Evolutionary conservation across 2,888 invertebrate species (phyloP).

Genomic region (Girardia tigrina): DNA sequence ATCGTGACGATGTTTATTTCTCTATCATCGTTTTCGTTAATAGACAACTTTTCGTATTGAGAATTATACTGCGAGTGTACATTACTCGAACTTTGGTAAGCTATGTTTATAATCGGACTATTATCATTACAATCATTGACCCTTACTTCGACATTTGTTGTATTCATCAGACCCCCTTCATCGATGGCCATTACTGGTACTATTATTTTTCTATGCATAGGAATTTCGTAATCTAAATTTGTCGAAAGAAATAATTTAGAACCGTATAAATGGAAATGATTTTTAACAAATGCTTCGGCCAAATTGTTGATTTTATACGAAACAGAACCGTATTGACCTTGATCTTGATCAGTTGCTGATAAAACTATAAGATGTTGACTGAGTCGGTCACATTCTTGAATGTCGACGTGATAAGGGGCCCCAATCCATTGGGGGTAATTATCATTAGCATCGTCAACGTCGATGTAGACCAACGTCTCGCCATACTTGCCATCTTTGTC

Average conservation of each 20-base stretch:
- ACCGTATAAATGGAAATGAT: conserved; percentile 29
- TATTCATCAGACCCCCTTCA: conserved; percentile 28
- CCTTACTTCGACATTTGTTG: conserved; percentile 24
- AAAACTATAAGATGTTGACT: conserved; percentile 21
- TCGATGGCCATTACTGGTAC: conserved; percentile 28
- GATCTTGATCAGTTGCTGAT: conserved; percentile 26
- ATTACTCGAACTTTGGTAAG: not conserved
- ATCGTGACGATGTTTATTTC: conserved; percentile 5
- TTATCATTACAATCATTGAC: conserved; percentile 33
- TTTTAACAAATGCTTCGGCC: not conserved
- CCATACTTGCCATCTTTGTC: conserved; percentile 28
- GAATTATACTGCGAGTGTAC: not conserved
- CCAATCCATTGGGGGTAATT: conserved; percentile 29
- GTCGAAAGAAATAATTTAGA: conserved; percentile 28
- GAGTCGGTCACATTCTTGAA: conserved; percentile 20
- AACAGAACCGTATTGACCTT: conserved; percentile 26
- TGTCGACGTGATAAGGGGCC: not conserved
- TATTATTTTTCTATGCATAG: not conserved
- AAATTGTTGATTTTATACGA: conserved; percentile 10
- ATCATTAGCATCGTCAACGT: conserved; percentile 30
- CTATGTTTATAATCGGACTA: conserved; percentile 25
- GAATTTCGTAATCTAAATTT: conserved; percentile 24
- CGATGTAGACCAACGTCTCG: conserved; percentile 6
- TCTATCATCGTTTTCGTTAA: conserved; percentile 5
- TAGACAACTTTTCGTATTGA: not conserved